Conservation (phyloP, 1,140 invertebrate genomes). For the Mercenaria mercenaria region DNA sequence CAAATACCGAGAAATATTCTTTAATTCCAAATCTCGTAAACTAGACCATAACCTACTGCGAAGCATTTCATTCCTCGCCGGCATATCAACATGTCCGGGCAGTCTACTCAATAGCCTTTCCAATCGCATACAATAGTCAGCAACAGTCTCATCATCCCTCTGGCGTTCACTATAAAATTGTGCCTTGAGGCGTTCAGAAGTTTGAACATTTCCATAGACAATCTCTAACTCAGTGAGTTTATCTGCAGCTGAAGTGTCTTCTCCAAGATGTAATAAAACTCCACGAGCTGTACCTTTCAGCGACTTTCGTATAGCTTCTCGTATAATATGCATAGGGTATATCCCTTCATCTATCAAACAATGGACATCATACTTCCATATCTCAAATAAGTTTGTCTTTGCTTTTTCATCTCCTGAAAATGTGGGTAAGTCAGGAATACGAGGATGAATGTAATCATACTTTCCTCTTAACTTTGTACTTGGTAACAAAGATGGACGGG, state of each 20-base stretch:
- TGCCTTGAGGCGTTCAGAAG: not conserved
- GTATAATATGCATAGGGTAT: not conserved
- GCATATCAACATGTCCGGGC: not conserved
- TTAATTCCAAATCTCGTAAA: not conserved
- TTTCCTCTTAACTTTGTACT: not conserved
- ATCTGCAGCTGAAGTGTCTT: not conserved
- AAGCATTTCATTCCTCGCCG: not conserved
- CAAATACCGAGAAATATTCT: not conserved
- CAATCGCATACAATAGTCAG: not conserved
- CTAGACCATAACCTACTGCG: not conserved
- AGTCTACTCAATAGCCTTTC: not conserved
- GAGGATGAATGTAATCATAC: not conserved
- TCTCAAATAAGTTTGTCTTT: not conserved
- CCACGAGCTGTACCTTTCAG: not conserved
- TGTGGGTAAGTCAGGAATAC: not conserved
- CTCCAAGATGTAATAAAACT: not conserved
- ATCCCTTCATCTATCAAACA: not conserved
- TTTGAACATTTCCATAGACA: not conserved
- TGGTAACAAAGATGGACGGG: not conserved
- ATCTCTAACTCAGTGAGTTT: not conserved
- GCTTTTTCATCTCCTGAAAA: conserved; percentile 15
- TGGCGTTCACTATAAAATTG: not conserved
- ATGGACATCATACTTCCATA: conserved; percentile 24
- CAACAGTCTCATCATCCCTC: not conserved
- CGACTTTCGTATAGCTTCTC: not conserved